Base-by-base conservation (phyloP, 30 jellyfish, hydroid and myxozoan genomes). In the Morbakka virulenta region DNA sequence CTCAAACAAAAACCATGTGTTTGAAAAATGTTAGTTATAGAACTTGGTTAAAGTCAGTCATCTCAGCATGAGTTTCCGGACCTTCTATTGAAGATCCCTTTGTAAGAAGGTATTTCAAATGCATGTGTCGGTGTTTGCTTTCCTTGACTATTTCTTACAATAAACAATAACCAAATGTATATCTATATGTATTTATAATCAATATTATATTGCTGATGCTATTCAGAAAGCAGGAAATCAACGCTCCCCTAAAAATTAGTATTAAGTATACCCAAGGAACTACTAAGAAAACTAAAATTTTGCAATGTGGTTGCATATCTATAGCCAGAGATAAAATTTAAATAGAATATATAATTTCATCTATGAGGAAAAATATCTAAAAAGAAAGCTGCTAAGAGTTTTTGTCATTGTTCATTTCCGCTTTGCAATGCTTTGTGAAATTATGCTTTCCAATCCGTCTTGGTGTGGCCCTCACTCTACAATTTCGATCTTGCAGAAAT, bases 391-490 rank as follows among this genome's bases (percentile, higher is more conserved):
- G 74, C 62, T 25, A 21, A 3, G 74, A 50, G 50, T 63, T 63
- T 63, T 63, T 21, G 2, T 3, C 57, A 2, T 21, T 63, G 13
- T 4, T 2, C 30, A 2, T 50, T 63, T 63, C 62, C 74, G 30
- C 41, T 63, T 63, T 63, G 13, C 27, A 63, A 63, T 2, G 30
- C 57, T 63, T 2, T 2, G 62, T 50, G 74, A 63, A 63, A 63
- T 50, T 2, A 63, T 2, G 41, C 74, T 2, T 63, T 9, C 30
- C 74, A 50, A 63, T 63, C 63, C 1, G 74, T 50, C 74, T 63
- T 63, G 74, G 74, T 63, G 74, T 63, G 28, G 27, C 74, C 74
- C 74, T 63, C 14, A 63, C 74, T 63, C 74, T 63, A 3, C 63
- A n/a, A 27, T 63, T 63, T 63, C 63, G 34, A 2, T 63, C 74